Conservation (phyloP, 2,797 vertebrate species). For the Macrochelys suwanniensis region DNA sequence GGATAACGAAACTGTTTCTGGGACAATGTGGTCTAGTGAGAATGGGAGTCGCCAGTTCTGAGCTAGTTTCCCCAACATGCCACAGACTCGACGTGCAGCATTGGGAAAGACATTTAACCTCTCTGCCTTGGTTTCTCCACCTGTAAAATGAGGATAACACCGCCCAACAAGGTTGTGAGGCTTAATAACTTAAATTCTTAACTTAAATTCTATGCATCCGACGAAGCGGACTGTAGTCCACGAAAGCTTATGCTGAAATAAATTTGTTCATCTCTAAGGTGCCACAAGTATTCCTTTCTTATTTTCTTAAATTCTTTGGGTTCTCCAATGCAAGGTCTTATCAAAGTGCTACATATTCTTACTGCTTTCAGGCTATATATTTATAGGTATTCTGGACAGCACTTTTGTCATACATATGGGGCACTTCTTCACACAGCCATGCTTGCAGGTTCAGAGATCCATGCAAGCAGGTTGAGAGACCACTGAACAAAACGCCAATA, state of each 20-base stretch:
- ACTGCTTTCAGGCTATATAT: neutral
- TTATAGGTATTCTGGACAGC: neutral
- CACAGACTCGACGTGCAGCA: neutral
- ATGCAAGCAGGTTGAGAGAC: too few relatives aligned
- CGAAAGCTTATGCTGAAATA: too few relatives aligned
- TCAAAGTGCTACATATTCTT: rapidly evolving
- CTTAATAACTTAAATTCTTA: neutral
- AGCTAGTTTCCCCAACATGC: neutral
- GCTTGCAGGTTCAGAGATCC: too few relatives aligned
- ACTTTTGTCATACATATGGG: neutral
- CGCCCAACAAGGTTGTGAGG: neutral
- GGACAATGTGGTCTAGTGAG: rapidly evolving
- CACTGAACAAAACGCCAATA: neutral
- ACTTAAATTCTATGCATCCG: too few relatives aligned
- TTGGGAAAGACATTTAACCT: neutral
- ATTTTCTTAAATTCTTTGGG: neutral
- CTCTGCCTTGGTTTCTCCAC: neutral
- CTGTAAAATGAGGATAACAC: neutral
- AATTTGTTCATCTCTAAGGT: too few relatives aligned
- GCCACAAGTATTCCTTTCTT: too few relatives aligned
- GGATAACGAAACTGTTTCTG: neutral
- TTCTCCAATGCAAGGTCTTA: rapidly evolving
- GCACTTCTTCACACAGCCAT: neutral
- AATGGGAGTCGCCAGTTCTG: neutral
- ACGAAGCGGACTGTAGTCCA: too few relatives aligned